A percentile compares a stretch with the other conserved stretches of the same genome.
Evolutionary conservation across 2,797 vertebrate species (phyloP).

Genomic region (Podarcis lilfordi): DNA sequence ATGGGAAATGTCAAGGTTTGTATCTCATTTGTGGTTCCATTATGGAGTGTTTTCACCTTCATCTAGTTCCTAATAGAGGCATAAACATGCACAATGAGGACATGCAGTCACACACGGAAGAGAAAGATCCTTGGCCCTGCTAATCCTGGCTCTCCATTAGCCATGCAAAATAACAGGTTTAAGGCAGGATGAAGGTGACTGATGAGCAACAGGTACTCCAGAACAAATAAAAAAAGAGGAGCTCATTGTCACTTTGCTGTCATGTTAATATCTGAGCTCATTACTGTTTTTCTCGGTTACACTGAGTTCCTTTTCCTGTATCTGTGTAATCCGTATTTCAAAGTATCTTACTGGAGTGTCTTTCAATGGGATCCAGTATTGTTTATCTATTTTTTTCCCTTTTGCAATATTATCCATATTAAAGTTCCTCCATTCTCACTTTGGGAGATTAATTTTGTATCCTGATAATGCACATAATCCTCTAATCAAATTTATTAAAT

Average conservation of each 20-base stretch:
- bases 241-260: neutral
- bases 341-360: too few species aligned
- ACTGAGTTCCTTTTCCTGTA: too few species aligned
- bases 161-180: conserved; percentile 7
- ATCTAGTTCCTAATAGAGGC: conserved; percentile 11
- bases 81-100: conserved; percentile 9
- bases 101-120: conserved; percentile 21
- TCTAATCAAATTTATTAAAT: too few species aligned
- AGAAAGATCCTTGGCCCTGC: neutral
- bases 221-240: neutral
- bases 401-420: too few species aligned
- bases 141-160: conserved; percentile 42
- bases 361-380: too few species aligned
- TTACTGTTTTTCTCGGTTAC: too few species aligned
- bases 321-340: too few species aligned
- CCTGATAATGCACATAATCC: too few species aligned
- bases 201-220: neutral
- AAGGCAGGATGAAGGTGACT: conserved; percentile 11
- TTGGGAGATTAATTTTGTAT: neutral
- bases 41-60: conserved; percentile 18
- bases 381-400: too few species aligned
- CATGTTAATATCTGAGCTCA: neutral
- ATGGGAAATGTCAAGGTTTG: conserved; percentile 32
- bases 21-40: neutral
- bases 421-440: too few species aligned